Evolutionary conservation across 2,888 invertebrate species (phyloP).

Genomic region (Drosophila gaucha): DNA sequence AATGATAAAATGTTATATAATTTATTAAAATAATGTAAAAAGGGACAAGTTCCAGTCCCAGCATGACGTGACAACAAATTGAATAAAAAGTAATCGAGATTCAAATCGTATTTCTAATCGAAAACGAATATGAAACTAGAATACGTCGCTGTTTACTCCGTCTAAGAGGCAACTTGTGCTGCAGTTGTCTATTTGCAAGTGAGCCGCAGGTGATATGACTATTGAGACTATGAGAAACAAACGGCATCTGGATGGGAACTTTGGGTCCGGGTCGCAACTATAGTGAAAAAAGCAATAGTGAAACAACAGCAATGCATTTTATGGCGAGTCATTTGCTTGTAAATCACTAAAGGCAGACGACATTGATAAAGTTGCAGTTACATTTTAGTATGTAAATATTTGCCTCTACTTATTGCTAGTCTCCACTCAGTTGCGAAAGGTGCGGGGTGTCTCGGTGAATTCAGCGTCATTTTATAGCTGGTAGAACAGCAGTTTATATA

Average conservation of each 20-base stretch:
- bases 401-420: conserved; percentile 72
- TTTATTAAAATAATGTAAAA: conserved; percentile 73
- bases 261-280: neutral
- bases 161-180: conserved; percentile 29
- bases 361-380: conserved; percentile 78
- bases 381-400: conserved; percentile 77
- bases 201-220: conserved; percentile 74
- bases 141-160: conserved; percentile 25
- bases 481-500: too few relatives aligned
- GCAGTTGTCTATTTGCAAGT: conserved; percentile 31
- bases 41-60: conserved; percentile 39
- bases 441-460: neutral
- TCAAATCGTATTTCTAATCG: conserved; percentile 59
- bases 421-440: conserved; percentile 22
- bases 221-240: conserved; percentile 44
- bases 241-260: conserved; percentile 1
- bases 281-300: neutral
- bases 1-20: conserved; percentile 71
- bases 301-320: conserved; percentile 53
- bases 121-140: conserved; percentile 30
- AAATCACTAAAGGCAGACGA: conserved; percentile 77
- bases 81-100: conserved; percentile 48
- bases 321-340: conserved; percentile 65
- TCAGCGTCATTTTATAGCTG: conserved; percentile 68
- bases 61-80: conserved; percentile 60